These are phyloP conservation scores for Microhierax caerulescens DNA, from an alignment of 2,797 vertebrate genomes.

Conservation along the genomic window DNA sequence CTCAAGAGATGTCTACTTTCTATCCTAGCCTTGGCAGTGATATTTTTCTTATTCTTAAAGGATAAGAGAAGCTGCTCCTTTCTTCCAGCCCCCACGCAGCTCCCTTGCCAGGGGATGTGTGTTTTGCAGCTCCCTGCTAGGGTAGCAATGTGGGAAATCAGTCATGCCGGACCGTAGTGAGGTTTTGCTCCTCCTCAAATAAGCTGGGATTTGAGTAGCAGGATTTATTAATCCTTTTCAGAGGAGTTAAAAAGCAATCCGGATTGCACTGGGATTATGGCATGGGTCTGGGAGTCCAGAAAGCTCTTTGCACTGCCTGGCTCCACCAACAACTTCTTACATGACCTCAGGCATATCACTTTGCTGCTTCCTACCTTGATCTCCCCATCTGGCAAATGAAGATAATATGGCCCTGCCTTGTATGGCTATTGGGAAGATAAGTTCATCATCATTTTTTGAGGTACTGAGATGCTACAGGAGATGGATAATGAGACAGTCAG, in stretches of 20 bases:
- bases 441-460: conserved; percentile 20
- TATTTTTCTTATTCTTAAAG: background rate
- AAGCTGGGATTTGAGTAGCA: background rate
- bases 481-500: conserved; percentile 61
- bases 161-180: fast-evolving
- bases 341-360: conserved; percentile 28
- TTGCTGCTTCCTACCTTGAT: conserved; percentile 16
- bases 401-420: background rate
- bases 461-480: conserved; percentile 2
- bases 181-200: background rate
- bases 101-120: background rate
- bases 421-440: background rate
- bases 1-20: background rate
- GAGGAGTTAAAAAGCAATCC: background rate
- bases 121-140: background rate
- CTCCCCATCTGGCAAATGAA: conserved; percentile 12
- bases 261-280: background rate
- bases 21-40: background rate
- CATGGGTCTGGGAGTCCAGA: background rate
- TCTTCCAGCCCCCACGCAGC: background rate
- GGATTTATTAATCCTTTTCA: background rate
- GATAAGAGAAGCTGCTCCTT: background rate
- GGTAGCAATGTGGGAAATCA: background rate
- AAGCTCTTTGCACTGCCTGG: background rate
- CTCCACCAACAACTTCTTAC: background rate